Evolutionary conservation across 2,113 vertebrate genomes (phyloP).

Genomic region (Butorides virescens): DNA sequence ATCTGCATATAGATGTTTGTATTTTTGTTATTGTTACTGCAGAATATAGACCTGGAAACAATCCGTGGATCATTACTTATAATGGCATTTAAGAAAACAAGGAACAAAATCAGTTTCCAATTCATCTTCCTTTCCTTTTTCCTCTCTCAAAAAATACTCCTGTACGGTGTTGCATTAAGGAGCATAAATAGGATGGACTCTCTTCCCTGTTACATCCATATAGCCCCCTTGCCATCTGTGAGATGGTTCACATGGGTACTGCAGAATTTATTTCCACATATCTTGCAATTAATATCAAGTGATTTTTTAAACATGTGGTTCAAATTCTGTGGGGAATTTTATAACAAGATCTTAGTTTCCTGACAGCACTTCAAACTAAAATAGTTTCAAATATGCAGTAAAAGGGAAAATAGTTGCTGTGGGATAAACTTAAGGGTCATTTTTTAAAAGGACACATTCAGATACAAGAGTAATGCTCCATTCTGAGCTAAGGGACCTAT

Average conservation of each 20-base stretch:
- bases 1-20: neutral
- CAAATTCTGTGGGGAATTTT: constrained; percentile 23
- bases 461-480: constrained; percentile 19
- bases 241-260: neutral
- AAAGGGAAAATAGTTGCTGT: constrained; percentile 49
- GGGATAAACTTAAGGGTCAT: constrained; percentile 59
- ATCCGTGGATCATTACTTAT: neutral
- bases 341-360: constrained; percentile 44
- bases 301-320: constrained; percentile 31
- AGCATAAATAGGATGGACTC: neutral
- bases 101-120: neutral
- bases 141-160: neutral
- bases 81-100: neutral
- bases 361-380: constrained; percentile 33
- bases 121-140: neutral
- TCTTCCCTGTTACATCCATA: neutral
- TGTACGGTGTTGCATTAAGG: neutral
- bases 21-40: neutral
- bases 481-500: constrained; percentile 25
- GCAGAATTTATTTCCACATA: constrained; percentile 24
- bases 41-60: neutral
- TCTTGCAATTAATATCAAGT: constrained; percentile 53
- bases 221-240: neutral
- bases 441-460: constrained; percentile 44
- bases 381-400: constrained; percentile 33